Percentiles rank a stretch among this genome's conserved stretches.
Conservation (phyloP, 2,113 vertebrate species). For the Triplophysa siluroides region DNA sequence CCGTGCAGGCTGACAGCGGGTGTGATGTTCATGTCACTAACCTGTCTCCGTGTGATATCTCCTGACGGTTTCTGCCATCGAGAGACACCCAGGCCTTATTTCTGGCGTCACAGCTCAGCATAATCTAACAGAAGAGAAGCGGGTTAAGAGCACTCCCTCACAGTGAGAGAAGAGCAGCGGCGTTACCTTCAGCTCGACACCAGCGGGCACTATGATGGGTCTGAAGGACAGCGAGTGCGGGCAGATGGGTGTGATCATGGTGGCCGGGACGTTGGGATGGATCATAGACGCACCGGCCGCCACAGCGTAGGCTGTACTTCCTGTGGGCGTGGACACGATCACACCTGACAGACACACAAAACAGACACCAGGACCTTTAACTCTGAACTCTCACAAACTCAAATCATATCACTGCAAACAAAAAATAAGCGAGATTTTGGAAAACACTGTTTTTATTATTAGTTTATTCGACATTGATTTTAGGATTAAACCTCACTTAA, state of each 20-base stretch:
- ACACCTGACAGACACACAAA: constrained; percentile 64
- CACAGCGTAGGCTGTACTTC: constrained; percentile 77
- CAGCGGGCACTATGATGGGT: constrained; percentile 81
- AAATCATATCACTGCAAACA: neutral
- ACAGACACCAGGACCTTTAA: too few relatives aligned
- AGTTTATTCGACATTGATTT: too few relatives aligned
- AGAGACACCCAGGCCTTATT: constrained; percentile 83
- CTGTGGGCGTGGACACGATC: constrained; percentile 79
- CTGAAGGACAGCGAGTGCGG: constrained; percentile 82
- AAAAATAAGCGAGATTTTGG: neutral
- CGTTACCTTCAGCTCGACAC: constrained; percentile 80
- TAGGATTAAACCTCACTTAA: too few relatives aligned
- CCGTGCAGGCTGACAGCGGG: too few relatives aligned
- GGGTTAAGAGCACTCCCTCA: neutral
- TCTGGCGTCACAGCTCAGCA: constrained; percentile 76
- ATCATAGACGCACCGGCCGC: constrained; percentile 79
- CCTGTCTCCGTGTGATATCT: constrained; percentile 80
- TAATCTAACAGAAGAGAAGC: constrained; percentile 66
- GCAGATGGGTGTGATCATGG: constrained; percentile 83
- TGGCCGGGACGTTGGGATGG: constrained; percentile 81
- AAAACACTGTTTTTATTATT: too few relatives aligned
- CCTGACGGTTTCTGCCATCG: constrained; percentile 78
- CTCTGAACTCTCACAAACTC: too few relatives aligned
- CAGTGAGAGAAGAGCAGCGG: constrained; percentile 65
- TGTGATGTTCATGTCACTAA: constrained; percentile 47